Percentiles rank a stretch among this genome's conserved stretches.
These are phyloP conservation scores for Acropternis orthonyx DNA, from an alignment of 2,797 vertebrate genomes.

Conservation along the genomic window DNA sequence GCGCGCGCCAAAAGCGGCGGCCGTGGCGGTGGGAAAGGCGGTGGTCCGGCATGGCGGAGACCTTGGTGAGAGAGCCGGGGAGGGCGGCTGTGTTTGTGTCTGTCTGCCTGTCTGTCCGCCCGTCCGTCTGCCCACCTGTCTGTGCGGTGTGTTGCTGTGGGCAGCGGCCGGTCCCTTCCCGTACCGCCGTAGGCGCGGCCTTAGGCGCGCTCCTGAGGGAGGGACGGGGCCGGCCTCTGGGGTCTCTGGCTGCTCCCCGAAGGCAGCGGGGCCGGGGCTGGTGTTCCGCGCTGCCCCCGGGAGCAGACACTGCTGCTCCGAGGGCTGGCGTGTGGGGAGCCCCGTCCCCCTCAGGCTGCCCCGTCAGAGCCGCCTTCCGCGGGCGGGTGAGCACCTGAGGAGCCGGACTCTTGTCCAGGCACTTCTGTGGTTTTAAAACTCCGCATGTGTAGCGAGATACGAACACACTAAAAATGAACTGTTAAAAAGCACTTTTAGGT, in stretches of 20 bases:
- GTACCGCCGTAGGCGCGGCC: not conserved
- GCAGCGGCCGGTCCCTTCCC: not conserved
- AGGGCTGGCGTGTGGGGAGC: rapidly evolving
- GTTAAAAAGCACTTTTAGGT: not conserved
- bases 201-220: too few species aligned
- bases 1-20: not conserved
- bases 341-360: not conserved
- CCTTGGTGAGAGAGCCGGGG: not conserved
- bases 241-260: rapidly evolving
- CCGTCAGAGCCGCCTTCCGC: too few species aligned
- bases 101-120: too few species aligned
- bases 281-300: rapidly evolving
- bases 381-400: rapidly evolving
- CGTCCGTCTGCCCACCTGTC: not conserved
- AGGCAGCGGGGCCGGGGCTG: rapidly evolving
- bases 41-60: not conserved
- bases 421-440: not conserved
- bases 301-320: rapidly evolving
- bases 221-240: not conserved
- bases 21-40: too few species aligned
- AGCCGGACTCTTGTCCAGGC: not conserved
- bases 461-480: rapidly evolving
- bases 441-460: rapidly evolving
- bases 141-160: rapidly evolving
- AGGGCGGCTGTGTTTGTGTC: too few species aligned